phyloP scores from a whole-genome alignment of 2,113 vertebrate genomes.

The Gymnarchus niloticus region DNA sequence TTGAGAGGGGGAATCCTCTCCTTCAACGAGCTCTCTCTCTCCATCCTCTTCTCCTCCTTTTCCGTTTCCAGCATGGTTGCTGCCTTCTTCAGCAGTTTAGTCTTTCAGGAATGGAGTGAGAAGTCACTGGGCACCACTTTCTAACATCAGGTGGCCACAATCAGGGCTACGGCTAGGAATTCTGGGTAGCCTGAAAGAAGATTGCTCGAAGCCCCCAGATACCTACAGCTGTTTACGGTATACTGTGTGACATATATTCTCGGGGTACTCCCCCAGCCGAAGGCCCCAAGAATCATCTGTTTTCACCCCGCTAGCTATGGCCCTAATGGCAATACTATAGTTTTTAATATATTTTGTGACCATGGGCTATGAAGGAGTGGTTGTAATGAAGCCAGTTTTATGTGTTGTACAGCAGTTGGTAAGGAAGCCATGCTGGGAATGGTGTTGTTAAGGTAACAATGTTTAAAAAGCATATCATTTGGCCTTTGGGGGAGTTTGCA shows the following conservation, averaged over 20 bases:
- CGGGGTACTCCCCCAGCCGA: no score
- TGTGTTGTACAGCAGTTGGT: neutral
- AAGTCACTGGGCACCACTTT: neutral
- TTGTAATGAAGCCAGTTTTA: neutral
- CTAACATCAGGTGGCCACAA: neutral
- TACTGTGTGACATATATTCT: no score
- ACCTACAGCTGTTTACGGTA: no score
- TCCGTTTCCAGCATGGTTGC: constrained; percentile 54
- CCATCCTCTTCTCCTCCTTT: constrained; percentile 49
- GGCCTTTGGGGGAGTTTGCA: neutral
- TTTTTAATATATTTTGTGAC: no score
- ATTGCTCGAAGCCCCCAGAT: no score
- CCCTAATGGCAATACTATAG: no score
- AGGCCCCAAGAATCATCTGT: no score
- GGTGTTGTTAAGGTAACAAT: neutral
- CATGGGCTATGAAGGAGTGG: neutral
- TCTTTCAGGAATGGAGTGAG: constrained; percentile 44
- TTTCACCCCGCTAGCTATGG: no score
- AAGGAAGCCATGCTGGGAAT: neutral
- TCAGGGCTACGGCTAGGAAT: no score
- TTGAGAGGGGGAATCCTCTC: constrained; percentile 57
- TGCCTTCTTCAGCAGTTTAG: constrained; percentile 64
- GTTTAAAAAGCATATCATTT: neutral
- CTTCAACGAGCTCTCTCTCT: constrained; percentile 51
- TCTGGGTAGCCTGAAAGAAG: no score